These are phyloP conservation scores for Stegastes partitus DNA, from an alignment of 2,113 vertebrate species.

Conservation along the genomic window DNA sequence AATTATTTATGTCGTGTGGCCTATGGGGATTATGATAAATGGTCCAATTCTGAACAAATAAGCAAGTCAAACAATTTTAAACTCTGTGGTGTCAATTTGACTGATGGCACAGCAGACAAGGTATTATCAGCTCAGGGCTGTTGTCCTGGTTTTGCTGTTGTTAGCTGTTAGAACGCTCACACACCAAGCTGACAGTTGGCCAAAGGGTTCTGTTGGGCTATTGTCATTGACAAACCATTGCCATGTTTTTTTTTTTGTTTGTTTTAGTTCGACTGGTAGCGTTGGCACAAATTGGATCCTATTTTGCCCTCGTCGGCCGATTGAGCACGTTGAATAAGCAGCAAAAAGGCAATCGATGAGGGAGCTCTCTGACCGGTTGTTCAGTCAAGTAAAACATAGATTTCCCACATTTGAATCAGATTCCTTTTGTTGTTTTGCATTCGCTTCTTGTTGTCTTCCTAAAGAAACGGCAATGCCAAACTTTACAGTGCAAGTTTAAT, in stretches of 20 bases:
- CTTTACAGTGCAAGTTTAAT: not conserved
- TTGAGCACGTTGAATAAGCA: not conserved
- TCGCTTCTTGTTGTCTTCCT: not conserved
- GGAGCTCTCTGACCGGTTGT: not conserved
- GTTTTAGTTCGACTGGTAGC: not conserved
- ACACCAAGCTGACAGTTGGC: conserved; percentile 16
- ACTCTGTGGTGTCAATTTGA: conserved; percentile 53
- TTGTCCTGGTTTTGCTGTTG: conserved; percentile 40
- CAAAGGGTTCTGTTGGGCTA: not conserved
- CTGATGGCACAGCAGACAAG: conserved; percentile 48
- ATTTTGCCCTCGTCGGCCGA: conserved; percentile 10
- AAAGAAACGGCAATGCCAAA: conserved; percentile 1
- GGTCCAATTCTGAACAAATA: conserved; percentile 40
- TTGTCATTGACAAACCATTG: conserved; percentile 4
- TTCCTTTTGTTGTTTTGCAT: not conserved
- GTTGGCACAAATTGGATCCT: not conserved
- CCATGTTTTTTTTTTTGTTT: not conserved
- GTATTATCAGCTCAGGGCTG: conserved; percentile 43
- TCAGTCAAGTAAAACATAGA: conserved; percentile 16
- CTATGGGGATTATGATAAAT: conserved; percentile 57
- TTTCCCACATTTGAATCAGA: conserved; percentile 1
- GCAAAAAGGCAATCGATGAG: not conserved
- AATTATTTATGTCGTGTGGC: conserved; percentile 41
- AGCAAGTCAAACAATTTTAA: conserved; percentile 49
- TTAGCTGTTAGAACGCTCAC: conserved; percentile 13